These are phyloP conservation scores for Hedya salicella DNA, from an alignment of 2,888 invertebrate species.

Conservation along the genomic window DNA sequence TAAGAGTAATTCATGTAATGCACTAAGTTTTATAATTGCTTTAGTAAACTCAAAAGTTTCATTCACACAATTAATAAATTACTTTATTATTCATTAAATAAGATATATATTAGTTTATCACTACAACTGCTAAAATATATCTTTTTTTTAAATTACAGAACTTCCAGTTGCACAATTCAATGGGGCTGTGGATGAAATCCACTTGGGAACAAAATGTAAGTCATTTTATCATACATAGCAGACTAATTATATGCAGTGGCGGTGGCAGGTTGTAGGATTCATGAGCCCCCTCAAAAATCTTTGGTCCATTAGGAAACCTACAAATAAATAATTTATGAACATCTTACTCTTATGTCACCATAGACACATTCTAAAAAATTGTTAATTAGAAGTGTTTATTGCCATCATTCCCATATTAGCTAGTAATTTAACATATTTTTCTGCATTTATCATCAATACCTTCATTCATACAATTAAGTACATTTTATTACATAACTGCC, in stretches of 20 bases:
- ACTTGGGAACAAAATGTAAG: constrained; percentile 70
- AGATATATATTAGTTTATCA: no score
- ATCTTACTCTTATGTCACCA: not conserved
- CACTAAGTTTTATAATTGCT: no score
- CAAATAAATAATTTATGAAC: not conserved
- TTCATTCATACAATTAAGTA: constrained; percentile 31
- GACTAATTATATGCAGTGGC: no score
- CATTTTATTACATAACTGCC: constrained; percentile 23
- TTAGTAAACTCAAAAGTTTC: not conserved
- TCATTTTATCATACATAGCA: constrained; percentile 43
- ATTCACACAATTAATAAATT: no score
- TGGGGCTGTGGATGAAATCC: constrained; percentile 66
- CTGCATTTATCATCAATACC: constrained; percentile 28
- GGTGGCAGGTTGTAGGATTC: no score
- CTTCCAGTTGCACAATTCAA: constrained; percentile 74
- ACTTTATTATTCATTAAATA: no score
- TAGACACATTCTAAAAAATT: not conserved
- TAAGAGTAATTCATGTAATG: no score
- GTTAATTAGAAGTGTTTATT: not conserved
- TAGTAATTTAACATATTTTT: constrained; percentile 9
- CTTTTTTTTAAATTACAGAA: constrained; percentile 62
- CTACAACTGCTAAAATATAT: not conserved
- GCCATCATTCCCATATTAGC: not conserved
- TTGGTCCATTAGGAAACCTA: no score
- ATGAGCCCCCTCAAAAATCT: no score